A percentile compares a stretch with the other conserved stretches of the same genome.
Conservation (phyloP, 2,888 invertebrate species). For the Buathra laborator region DNA sequence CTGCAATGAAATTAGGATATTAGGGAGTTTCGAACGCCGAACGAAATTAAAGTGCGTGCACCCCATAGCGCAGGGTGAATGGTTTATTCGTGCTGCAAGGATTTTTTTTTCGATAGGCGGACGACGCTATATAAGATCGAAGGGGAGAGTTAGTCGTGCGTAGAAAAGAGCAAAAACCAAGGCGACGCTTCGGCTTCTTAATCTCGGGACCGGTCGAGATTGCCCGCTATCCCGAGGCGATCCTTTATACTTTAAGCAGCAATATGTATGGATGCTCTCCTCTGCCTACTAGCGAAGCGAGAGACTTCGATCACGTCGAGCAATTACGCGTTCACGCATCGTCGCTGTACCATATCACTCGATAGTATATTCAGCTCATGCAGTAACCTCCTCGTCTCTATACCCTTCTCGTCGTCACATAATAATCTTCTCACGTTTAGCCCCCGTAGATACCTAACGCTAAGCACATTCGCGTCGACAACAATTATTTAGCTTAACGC, state of each 20-base stretch:
- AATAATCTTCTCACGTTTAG: conserved; percentile 33
- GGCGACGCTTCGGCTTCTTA: conserved; percentile 63
- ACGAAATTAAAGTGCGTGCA: conserved; percentile 55
- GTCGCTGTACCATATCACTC: conserved; percentile 46
- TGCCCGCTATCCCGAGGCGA: conserved; percentile 64
- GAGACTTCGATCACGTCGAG: conserved; percentile 57
- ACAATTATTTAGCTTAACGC: not conserved
- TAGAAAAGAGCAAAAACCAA: conserved; percentile 48
- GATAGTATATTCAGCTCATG: conserved; percentile 49
- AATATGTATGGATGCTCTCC: conserved; percentile 80
- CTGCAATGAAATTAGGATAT: conserved; percentile 40
- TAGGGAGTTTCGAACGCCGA: conserved; percentile 42
- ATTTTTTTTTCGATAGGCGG: conserved; percentile 51
- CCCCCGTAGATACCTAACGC: not conserved
- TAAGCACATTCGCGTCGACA: not conserved
- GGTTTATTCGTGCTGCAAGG: conserved; percentile 34
- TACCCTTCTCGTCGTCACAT: conserved; percentile 12
- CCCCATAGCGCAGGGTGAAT: conserved; percentile 32
- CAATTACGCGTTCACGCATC: conserved; percentile 63
- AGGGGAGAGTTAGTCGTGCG: conserved; percentile 59
- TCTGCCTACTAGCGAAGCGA: not conserved
- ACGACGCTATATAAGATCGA: not conserved
- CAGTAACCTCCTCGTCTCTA: conserved; percentile 2
- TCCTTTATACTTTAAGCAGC: conserved; percentile 80
- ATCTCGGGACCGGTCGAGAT: conserved; percentile 65